phyloP scores from a whole-genome alignment of 2,797 vertebrate species.

The Sebastolobus altivelis region DNA sequence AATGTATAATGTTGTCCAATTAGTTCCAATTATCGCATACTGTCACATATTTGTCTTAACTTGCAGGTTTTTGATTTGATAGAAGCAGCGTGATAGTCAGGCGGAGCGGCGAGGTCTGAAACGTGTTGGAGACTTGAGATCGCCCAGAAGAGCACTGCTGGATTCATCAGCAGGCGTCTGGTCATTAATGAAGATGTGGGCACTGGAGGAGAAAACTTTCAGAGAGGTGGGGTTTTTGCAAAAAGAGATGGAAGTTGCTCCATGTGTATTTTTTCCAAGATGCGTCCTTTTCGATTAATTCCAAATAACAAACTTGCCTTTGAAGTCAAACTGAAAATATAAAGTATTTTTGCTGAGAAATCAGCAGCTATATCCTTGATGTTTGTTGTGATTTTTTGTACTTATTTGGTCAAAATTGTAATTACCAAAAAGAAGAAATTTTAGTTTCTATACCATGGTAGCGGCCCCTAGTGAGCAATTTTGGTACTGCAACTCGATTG shows the following conservation, averaged over 20 bases:
- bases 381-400: background rate
- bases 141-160: conserved; percentile 29
- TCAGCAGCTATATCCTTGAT: background rate
- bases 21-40: conserved; percentile 72
- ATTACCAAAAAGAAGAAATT: background rate
- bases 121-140: conserved; percentile 12
- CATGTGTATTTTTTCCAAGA: background rate
- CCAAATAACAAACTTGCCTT: background rate
- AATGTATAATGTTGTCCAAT: conserved; percentile 69
- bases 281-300: background rate
- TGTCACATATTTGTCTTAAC: conserved; percentile 61
- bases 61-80: conserved; percentile 39
- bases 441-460: background rate
- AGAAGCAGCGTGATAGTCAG: conserved; percentile 13
- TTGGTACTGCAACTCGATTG: background rate
- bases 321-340: background rate
- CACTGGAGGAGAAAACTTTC: conserved; percentile 26
- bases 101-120: background rate
- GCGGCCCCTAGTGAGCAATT: background rate
- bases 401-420: background rate
- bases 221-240: background rate
- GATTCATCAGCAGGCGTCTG: conserved; percentile 43
- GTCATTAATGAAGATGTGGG: conserved; percentile 51
- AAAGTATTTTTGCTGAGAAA: background rate
- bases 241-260: background rate